phyloP scores from a whole-genome alignment of 1,140 invertebrate genomes.

The Zaprionus africanus region DNA sequence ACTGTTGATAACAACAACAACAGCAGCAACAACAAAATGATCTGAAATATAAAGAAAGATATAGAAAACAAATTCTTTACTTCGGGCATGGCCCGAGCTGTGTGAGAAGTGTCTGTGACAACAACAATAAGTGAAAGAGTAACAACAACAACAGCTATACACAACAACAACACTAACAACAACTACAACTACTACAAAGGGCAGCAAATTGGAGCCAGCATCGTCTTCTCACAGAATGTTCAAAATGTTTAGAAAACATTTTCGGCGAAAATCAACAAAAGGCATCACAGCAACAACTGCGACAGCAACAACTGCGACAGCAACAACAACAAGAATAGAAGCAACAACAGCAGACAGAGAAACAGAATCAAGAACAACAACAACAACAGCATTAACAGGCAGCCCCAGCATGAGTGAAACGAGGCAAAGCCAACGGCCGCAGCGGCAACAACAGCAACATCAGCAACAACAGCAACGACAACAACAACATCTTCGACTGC shows the following conservation, averaged over 20 bases:
- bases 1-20: constrained; percentile 26
- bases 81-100: constrained; percentile 48
- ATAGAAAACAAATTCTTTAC: constrained; percentile 40
- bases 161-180: constrained; percentile 31
- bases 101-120: constrained; percentile 37
- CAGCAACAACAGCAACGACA: constrained; percentile 32
- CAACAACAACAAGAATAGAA: constrained; percentile 22
- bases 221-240: constrained; percentile 68
- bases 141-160: constrained; percentile 33
- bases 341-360: constrained; percentile 18
- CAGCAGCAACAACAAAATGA: constrained; percentile 45
- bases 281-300: constrained; percentile 35
- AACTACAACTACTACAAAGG: constrained; percentile 37
- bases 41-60: constrained; percentile 38
- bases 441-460: constrained; percentile 42
- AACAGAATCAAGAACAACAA: constrained; percentile 12
- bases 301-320: constrained; percentile 28
- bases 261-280: constrained; percentile 80
- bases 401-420: constrained; percentile 72
- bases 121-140: constrained; percentile 23
- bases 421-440: constrained; percentile 55
- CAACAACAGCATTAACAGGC: constrained; percentile 36
- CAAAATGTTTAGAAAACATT: constrained; percentile 84
- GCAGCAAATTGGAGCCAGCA: constrained; percentile 33
- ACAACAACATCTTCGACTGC: constrained; percentile 1